Conservation (phyloP, 1,140 invertebrate species). For the Saccostrea echinata region DNA sequence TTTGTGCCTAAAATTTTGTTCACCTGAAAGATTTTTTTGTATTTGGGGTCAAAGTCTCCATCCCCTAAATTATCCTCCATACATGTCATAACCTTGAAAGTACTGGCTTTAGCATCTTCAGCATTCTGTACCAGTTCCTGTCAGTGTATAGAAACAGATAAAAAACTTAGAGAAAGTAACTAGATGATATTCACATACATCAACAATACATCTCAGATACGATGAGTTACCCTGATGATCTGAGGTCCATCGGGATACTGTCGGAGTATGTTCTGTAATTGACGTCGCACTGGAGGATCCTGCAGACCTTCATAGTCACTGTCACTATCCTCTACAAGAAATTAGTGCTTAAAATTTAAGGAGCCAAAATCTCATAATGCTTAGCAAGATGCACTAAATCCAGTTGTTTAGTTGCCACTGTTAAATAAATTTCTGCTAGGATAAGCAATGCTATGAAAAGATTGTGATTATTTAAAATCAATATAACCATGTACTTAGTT, state of each 20-base stretch:
- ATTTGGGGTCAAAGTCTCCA: not conserved
- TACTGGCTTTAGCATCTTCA: conserved; percentile 41
- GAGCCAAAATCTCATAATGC: not conserved
- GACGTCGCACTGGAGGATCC: not conserved
- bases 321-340: not conserved
- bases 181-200: too few relatives aligned
- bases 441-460: too few relatives aligned
- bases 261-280: not conserved
- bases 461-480: too few relatives aligned
- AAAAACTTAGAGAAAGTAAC: too few relatives aligned
- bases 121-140: conserved; percentile 48
- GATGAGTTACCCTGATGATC: conserved; percentile 1
- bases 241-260: conserved; percentile 19
- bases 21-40: not conserved
- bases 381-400: too few relatives aligned
- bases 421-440: too few relatives aligned
- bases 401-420: too few relatives aligned
- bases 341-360: not conserved
- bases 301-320: conserved; percentile 12
- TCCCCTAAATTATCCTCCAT: not conserved
- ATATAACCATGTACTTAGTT: too few relatives aligned
- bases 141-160: not conserved
- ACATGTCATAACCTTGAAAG: conserved; percentile 18
- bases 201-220: too few relatives aligned
- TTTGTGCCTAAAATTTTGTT: not conserved